These are phyloP conservation scores for Gallinago solitaria DNA, from an alignment of 2,797 vertebrate species.

Conservation along the genomic window DNA sequence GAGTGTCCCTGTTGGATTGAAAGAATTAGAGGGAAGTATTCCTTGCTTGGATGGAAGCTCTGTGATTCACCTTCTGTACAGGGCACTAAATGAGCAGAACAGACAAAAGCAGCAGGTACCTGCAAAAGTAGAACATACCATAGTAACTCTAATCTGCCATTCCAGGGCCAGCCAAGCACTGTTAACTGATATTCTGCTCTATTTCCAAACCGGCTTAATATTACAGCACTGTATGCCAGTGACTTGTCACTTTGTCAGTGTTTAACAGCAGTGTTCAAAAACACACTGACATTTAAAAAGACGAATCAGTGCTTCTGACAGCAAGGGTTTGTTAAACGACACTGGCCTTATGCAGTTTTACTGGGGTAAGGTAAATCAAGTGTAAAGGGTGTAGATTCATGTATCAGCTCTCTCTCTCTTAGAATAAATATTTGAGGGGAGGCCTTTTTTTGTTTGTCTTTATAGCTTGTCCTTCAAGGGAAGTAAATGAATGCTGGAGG, in stretches of 20 bases:
- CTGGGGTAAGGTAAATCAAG: neutral
- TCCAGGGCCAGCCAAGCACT: neutral
- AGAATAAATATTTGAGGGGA: neutral
- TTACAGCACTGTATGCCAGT: neutral
- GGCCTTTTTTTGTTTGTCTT: neutral
- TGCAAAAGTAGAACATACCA: neutral
- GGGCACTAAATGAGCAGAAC: neutral
- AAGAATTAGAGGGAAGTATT: neutral
- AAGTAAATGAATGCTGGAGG: neutral
- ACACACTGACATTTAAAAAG: neutral
- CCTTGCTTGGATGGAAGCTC: neutral
- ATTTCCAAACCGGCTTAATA: neutral
- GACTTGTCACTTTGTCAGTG: neutral
- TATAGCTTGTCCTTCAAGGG: neutral
- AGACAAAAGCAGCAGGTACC: neutral
- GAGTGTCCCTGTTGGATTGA: neutral
- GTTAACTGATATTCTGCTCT: neutral
- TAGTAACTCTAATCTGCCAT: neutral
- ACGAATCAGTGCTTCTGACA: neutral
- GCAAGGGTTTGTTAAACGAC: slow-evolving; percentile 15
- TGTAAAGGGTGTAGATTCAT: neutral
- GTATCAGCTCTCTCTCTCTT: neutral
- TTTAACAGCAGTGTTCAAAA: neutral
- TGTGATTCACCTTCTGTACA: neutral
- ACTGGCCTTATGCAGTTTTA: neutral